Evolutionary conservation across 2,888 invertebrate species (phyloP).

Genomic region (Helobdella robusta): DNA sequence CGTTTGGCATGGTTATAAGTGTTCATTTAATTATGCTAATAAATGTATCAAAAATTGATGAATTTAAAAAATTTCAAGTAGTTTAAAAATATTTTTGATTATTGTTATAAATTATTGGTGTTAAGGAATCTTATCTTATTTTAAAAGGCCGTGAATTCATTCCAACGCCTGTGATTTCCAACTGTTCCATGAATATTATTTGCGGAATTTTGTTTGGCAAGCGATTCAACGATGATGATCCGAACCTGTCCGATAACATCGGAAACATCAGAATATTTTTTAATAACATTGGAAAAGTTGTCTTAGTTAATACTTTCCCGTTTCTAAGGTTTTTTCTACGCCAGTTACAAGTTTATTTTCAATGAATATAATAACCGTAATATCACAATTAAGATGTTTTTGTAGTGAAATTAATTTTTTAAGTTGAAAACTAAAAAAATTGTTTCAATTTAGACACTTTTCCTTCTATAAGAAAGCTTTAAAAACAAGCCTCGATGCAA

Average conservation of each 20-base stretch:
- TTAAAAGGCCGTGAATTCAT: background rate
- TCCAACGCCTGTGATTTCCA: conserved; percentile 2
- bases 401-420: too few species aligned
- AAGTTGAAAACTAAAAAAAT: background rate
- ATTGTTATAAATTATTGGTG: too few species aligned
- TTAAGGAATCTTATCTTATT: too few species aligned
- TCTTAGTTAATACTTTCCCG: background rate
- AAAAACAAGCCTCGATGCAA: background rate
- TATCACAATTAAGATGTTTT: too few species aligned
- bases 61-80: too few species aligned
- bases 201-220: conserved; percentile 10
- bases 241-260: conserved; percentile 3
- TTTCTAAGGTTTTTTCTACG: background rate
- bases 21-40: too few species aligned
- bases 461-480: conserved; percentile 10
- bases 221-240: conserved; percentile 14
- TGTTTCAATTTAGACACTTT: background rate
- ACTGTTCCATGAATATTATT: conserved; percentile 17
- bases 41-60: too few species aligned
- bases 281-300: conserved; percentile 8
- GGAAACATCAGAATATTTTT: background rate
- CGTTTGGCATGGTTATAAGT: too few species aligned
- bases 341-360: too few species aligned
- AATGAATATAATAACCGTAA: too few species aligned
- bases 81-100: too few species aligned